phyloP scores from a whole-genome alignment of 2,797 vertebrate genomes.

The Esox lucius region DNA sequence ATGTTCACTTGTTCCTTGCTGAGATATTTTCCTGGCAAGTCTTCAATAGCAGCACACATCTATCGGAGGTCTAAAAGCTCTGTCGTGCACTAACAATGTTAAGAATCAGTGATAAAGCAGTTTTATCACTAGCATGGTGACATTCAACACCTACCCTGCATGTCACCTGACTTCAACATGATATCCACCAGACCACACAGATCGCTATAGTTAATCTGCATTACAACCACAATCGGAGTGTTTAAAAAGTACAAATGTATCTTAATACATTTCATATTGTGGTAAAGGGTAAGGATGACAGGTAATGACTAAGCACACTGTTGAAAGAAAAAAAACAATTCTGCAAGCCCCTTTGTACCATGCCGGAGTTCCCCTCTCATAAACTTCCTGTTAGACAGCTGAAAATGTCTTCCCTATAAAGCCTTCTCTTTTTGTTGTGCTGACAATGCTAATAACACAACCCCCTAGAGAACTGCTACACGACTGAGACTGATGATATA shows the following conservation, averaged over 20 bases:
- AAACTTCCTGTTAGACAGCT: slow-evolving; percentile 31
- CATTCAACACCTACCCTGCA: slow-evolving; percentile 11
- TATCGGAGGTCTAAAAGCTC: slow-evolving; percentile 11
- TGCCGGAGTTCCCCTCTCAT: slow-evolving; percentile 22
- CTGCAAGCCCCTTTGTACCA: not conserved
- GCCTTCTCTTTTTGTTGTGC: slow-evolving; percentile 35
- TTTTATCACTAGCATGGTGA: slow-evolving; percentile 20
- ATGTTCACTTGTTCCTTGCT: not conserved
- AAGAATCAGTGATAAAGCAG: slow-evolving; percentile 10
- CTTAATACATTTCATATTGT: not conserved
- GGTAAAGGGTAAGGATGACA: not conserved
- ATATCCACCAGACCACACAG: slow-evolving; percentile 5
- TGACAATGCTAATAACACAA: slow-evolving; percentile 46
- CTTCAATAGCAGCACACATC: slow-evolving; percentile 19
- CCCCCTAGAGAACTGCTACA: slow-evolving; percentile 38
- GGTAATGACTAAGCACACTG: slow-evolving; percentile 2
- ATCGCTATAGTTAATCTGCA: not conserved
- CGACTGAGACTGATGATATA: slow-evolving; percentile 49
- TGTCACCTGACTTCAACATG: not conserved
- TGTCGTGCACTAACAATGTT: slow-evolving; percentile 7
- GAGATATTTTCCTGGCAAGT: slow-evolving; percentile 27
- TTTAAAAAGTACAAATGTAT: not conserved
- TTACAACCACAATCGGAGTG: not conserved
- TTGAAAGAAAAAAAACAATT: slow-evolving; percentile 15
- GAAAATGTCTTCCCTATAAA: slow-evolving; percentile 19